These are phyloP conservation scores for Drosophila cracens DNA, from an alignment of 2,888 invertebrate genomes.

Conservation along the genomic window DNA sequence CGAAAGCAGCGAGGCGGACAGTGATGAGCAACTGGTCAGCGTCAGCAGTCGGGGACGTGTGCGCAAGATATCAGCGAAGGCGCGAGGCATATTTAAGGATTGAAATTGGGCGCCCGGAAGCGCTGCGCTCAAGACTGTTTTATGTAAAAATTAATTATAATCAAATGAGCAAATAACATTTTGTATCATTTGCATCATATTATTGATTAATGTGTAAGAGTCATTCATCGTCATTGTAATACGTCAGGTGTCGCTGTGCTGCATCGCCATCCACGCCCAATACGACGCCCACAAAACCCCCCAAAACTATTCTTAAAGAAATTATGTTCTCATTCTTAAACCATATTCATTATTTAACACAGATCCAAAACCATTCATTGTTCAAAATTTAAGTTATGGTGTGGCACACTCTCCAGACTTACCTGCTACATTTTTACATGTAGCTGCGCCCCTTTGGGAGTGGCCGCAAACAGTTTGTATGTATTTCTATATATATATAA, in stretches of 20 bases:
- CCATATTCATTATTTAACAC: conserved; percentile 45
- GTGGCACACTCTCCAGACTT: conserved; percentile 12
- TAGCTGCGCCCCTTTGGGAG: conserved; percentile 22
- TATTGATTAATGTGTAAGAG: conserved; percentile 80
- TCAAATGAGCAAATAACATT: conserved; percentile 38
- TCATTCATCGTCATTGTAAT: conserved; percentile 60
- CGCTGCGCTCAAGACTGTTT: conserved; percentile 69
- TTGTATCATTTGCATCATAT: conserved; percentile 63
- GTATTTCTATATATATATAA: conserved; percentile 68
- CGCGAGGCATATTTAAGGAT: conserved; percentile 87
- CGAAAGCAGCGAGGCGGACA: conserved; percentile 68
- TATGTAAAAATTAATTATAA: conserved; percentile 74
- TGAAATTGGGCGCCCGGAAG: conserved; percentile 64
- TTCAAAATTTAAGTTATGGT: conserved; percentile 23
- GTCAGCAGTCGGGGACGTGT: conserved; percentile 94
- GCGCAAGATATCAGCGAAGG: conserved; percentile 92
- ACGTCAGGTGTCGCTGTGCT: conserved; percentile 49
- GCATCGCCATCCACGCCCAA: conserved; percentile 21
- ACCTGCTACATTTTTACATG: conserved; percentile 47
- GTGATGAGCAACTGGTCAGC: conserved; percentile 85
- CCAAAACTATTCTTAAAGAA: conserved; percentile 34
- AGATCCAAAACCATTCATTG: conserved; percentile 25
- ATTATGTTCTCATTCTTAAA: conserved; percentile 52
- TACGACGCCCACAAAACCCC: conserved; percentile 2
- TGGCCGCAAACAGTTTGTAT: conserved; percentile 37